Base-by-base conservation (phyloP, 1,140 invertebrate species). In the Leucophenga varia region DNA sequence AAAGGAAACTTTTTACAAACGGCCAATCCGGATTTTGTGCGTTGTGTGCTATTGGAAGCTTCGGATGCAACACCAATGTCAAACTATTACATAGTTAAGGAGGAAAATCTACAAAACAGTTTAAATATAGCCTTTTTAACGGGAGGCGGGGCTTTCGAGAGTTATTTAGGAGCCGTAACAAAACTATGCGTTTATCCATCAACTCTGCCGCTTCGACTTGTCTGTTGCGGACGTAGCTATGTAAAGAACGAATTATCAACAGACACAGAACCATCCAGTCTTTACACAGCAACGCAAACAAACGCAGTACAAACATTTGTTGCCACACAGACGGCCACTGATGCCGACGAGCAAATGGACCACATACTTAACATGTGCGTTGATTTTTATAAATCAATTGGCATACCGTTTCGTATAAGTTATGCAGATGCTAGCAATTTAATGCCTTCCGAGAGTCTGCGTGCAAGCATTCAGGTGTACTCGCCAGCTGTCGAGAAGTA, bases 41-140 rank as follows among this genome's bases (percentile, higher is more conserved):
- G 79, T n/a, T 84, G 82, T 57, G 54, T 84, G 3, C 58, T 87
- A 2, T 63, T 85, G 2, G 85, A 88, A 73, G 86, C 80, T 12
- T 5, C 63, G 3, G 80, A 78, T 53, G 80, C 81, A 3, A 64
- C 79, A 1, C 72, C 81, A 31, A 72, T 80, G 46, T 52, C 31
- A 0, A 49, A 77, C 13, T 70, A 80, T n/a, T 81, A 84, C 45
- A 52, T 80, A 1, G 55, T 86, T 2, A 44, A 78, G 28, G 65
- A 78, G 21, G 64, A 72, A n/a, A 65, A 76, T 1, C 35, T 77
- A 32, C 64, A 77, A 2, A 75, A 77, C 18, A 73, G 72, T 30
- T 54, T 73, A 14, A 74, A 77, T 21, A 69, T 72, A 4, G 74
- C 85, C 20, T 83, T 84, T 65, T 61, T 88, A 13, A 77, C 80